Conservation (phyloP, 2,888 invertebrate genomes). For the Thereva nobilitata region DNA sequence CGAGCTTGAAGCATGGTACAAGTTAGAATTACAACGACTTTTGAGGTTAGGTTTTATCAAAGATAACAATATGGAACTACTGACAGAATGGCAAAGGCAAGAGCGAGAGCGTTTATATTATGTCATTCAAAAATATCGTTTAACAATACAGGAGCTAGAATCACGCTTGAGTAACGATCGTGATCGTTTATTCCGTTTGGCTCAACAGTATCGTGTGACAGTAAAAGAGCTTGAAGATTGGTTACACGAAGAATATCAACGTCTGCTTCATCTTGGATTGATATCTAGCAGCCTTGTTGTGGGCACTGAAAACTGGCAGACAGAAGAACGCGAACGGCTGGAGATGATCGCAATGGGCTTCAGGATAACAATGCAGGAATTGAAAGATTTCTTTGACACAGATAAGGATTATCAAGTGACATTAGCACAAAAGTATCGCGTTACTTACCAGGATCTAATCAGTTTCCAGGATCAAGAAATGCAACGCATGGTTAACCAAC, state of each 20-base stretch:
- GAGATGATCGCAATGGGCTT: constrained; percentile 49
- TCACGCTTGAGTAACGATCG: constrained; percentile 53
- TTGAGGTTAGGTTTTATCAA: constrained; percentile 49
- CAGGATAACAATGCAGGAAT: constrained; percentile 50
- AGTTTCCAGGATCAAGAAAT: constrained; percentile 49
- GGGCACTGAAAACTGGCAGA: constrained; percentile 46
- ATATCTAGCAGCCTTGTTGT: constrained; percentile 29
- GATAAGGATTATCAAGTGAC: constrained; percentile 49
- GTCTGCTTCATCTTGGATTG: constrained; percentile 50
- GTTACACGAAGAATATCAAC: constrained; percentile 52
- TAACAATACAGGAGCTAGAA: constrained; percentile 53
- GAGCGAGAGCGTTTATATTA: constrained; percentile 51
- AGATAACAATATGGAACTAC: constrained; percentile 42
- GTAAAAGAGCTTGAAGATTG: constrained; percentile 53
- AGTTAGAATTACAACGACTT: constrained; percentile 51
- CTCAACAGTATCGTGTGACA: constrained; percentile 53
- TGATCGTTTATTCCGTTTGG: constrained; percentile 49
- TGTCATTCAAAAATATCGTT: constrained; percentile 52
- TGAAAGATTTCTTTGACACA: constrained; percentile 48
- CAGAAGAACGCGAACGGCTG: constrained; percentile 50
- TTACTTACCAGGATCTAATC: constrained; percentile 46
- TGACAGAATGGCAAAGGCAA: constrained; percentile 53
- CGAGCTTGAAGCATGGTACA: constrained; percentile 51
- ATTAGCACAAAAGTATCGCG: constrained; percentile 48
- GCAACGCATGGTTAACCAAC: constrained; percentile 46